Base-by-base conservation (phyloP, 2,113 vertebrate species). In the Cephalophus harveyi region DNA sequence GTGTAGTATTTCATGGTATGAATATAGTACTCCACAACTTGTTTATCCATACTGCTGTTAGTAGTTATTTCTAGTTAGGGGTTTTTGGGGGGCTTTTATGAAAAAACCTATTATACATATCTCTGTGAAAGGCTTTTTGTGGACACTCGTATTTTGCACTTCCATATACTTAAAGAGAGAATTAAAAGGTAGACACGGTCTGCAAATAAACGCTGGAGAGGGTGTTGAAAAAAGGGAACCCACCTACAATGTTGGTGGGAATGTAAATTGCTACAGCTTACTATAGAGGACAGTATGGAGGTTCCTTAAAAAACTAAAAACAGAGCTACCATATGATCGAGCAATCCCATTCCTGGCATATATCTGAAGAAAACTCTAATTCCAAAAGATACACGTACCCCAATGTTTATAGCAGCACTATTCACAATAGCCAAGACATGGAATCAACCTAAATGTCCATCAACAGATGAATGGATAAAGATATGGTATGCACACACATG, bases 51-150 rank as follows among this genome's bases (percentile, higher is more conserved):
- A 93, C 52, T 88, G 52, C 30, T 96, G 17, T 54, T 86, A 52
- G 78, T 88, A 91, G 62, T 52, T 50, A 78, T 84, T 95, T 90
- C 62, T 87, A 76, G 74, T 78, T 62, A 55, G 36, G 62, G 33
- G 15, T 6, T 92, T 84, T 43, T 0, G 5, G 19, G 33, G 28
- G 36, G 1, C 21, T 87, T 90, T 97, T 83, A 89, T 60, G 16
- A 87, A 93, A 89, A 84, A 94, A 93, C 11, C 40, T 79, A 19
- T 46, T 90, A 48, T 76, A 64, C 79, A 59, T 91, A 89, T 94
- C 89, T 94, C 59, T 90, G 46, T 90, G 48, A 74, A 95, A 92
- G 54, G 2, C 2, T 93, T 95, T 91, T 95, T 79, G n/a, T 87
- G 46, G n/a, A 81, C 78, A 76, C 4, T 59, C 21, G 88, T 91